phyloP scores from a whole-genome alignment of 1,140 invertebrate species.

The Adelges cooleyi region DNA sequence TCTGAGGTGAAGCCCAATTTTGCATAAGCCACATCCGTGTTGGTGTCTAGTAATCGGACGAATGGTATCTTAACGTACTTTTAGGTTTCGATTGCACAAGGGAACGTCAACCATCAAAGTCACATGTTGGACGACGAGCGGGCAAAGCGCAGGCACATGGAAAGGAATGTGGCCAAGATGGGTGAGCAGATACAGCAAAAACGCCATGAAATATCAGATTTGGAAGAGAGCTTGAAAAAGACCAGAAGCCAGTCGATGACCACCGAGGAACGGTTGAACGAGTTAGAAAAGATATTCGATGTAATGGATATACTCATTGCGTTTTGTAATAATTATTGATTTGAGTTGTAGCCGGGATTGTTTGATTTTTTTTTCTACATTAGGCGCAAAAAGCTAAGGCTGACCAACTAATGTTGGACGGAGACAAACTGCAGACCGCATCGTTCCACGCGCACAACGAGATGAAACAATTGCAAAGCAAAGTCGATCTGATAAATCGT shows the following conservation, averaged over 20 bases:
- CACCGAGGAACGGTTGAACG: background rate
- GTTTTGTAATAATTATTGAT: too few relatives aligned
- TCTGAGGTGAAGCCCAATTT: constrained; percentile 9
- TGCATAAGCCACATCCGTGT: too few relatives aligned
- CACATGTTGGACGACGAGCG: too few relatives aligned
- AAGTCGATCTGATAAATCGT: background rate
- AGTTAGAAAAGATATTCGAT: background rate
- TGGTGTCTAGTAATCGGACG: too few relatives aligned
- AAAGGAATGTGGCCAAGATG: background rate
- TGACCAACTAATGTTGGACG: background rate
- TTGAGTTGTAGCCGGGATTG: too few relatives aligned
- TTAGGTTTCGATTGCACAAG: too few relatives aligned
- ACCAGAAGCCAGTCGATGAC: constrained; percentile 10
- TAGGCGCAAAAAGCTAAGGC: background rate
- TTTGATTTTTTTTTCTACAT: background rate
- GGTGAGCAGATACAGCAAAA: constrained; percentile 5
- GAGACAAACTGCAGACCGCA: background rate
- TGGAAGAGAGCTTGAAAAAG: background rate
- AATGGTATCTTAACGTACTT: too few relatives aligned
- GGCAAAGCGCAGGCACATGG: constrained; percentile 9
- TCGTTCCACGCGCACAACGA: background rate
- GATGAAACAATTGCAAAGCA: background rate
- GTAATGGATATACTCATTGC: too few relatives aligned
- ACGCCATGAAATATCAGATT: background rate
- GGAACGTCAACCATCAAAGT: too few relatives aligned